These are phyloP conservation scores for Aromia moschata DNA, from an alignment of 2,888 invertebrate genomes.

Conservation along the genomic window DNA sequence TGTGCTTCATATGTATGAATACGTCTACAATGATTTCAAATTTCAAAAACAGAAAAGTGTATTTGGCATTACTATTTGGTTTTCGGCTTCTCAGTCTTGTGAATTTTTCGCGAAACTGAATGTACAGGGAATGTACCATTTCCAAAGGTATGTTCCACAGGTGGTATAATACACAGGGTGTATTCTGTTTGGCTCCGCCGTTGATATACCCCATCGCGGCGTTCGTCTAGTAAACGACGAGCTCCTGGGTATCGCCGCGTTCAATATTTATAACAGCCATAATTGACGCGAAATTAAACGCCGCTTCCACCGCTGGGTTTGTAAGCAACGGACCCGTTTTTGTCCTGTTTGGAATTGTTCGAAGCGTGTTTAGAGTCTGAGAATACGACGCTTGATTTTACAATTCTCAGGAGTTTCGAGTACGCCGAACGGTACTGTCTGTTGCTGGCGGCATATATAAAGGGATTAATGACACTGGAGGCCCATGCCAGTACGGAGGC, in stretches of 20 bases:
- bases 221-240: no score
- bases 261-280: no score
- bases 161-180: no score
- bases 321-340: conserved; percentile 47
- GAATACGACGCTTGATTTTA: conserved; percentile 56
- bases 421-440: conserved; percentile 78
- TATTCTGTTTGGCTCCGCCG: no score
- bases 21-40: neutral
- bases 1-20: neutral
- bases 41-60: neutral
- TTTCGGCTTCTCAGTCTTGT: conserved; percentile 14
- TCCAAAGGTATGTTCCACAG: no score
- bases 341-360: conserved; percentile 48
- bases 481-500: conserved; percentile 91
- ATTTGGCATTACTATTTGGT: conserved; percentile 11
- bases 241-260: no score
- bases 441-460: conserved; percentile 91
- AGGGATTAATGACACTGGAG: conserved; percentile 88
- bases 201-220: no score
- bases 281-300: no score
- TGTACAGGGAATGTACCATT: conserved; percentile 16
- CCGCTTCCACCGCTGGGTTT: conserved; percentile 40
- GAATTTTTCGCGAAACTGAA: conserved; percentile 9
- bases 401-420: conserved; percentile 64
- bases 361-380: conserved; percentile 53